These are phyloP conservation scores for Lepisosteus oculatus DNA, from an alignment of 2,113 vertebrate species.

Conservation along the genomic window DNA sequence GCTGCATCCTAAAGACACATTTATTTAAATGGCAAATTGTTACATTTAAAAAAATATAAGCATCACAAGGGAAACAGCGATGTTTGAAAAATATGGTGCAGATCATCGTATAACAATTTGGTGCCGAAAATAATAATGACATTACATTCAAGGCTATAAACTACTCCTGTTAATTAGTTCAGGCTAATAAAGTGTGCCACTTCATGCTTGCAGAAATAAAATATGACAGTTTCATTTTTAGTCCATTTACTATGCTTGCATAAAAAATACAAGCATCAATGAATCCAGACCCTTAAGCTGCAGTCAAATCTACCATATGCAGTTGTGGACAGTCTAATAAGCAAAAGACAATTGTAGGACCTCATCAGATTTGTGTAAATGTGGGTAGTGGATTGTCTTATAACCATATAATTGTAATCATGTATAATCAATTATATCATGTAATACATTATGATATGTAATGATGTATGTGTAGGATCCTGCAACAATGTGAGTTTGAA, in stretches of 20 bases:
- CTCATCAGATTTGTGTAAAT: not conserved
- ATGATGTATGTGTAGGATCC: not conserved
- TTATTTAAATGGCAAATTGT: too few species aligned
- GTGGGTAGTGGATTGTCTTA: not conserved
- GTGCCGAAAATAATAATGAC: not conserved
- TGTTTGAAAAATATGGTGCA: not conserved
- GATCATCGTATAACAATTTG: not conserved
- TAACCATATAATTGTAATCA: too few species aligned
- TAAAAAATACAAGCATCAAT: not conserved
- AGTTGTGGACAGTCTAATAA: too few species aligned
- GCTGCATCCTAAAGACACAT: too few species aligned
- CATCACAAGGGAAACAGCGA: not conserved
- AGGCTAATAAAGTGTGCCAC: conserved; percentile 1
- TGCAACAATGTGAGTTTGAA: not conserved
- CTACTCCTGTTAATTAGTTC: not conserved
- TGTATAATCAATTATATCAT: too few species aligned
- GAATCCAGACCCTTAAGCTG: not conserved
- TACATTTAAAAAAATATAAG: not conserved
- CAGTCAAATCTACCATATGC: not conserved
- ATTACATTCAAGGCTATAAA: not conserved
- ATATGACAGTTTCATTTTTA: not conserved
- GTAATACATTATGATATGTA: too few species aligned
- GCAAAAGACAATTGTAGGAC: not conserved
- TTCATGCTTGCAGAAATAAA: conserved; percentile 1
- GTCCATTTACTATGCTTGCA: not conserved